phyloP scores from a whole-genome alignment of 2,888 invertebrate species.

The Chrysina gloriosa region DNA sequence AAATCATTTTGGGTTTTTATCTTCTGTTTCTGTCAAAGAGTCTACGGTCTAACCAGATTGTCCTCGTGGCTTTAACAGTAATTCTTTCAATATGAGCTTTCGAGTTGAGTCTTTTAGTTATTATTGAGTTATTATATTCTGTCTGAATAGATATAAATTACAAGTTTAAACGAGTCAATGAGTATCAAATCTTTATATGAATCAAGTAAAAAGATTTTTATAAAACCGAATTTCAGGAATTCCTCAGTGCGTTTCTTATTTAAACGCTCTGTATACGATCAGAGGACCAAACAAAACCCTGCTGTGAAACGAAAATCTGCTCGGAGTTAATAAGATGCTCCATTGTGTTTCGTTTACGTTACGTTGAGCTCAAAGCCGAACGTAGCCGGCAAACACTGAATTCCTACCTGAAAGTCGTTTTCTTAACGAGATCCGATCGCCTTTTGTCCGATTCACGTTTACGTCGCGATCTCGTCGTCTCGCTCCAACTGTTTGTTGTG shows the following conservation, averaged over 20 bases:
- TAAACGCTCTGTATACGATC: background rate
- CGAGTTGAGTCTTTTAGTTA: too few species aligned
- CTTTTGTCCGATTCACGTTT: conserved; percentile 26
- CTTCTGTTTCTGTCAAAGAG: too few species aligned
- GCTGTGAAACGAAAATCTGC: conserved; percentile 39
- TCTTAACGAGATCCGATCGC: conserved; percentile 44
- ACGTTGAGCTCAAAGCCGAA: conserved; percentile 32
- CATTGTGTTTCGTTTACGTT: conserved; percentile 46
- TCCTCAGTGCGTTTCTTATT: background rate
- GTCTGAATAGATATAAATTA: too few species aligned
- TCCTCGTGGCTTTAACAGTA: too few species aligned
- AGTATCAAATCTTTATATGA: too few species aligned
- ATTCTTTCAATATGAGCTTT: too few species aligned
- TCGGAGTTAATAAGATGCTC: conserved; percentile 46
- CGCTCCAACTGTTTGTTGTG: conserved; percentile 37
- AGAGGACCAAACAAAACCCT: conserved; percentile 22
- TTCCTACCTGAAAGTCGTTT: conserved; percentile 41
- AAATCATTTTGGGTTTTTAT: too few species aligned
- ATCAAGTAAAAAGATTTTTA: background rate
- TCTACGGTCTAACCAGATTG: too few species aligned
- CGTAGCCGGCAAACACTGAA: conserved; percentile 25
- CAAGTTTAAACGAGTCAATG: too few species aligned
- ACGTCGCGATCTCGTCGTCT: conserved; percentile 20
- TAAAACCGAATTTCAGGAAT: background rate
- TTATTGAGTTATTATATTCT: too few species aligned